phyloP scores from a whole-genome alignment of 2,113 vertebrate genomes.

The Atractosteus spatula region DNA sequence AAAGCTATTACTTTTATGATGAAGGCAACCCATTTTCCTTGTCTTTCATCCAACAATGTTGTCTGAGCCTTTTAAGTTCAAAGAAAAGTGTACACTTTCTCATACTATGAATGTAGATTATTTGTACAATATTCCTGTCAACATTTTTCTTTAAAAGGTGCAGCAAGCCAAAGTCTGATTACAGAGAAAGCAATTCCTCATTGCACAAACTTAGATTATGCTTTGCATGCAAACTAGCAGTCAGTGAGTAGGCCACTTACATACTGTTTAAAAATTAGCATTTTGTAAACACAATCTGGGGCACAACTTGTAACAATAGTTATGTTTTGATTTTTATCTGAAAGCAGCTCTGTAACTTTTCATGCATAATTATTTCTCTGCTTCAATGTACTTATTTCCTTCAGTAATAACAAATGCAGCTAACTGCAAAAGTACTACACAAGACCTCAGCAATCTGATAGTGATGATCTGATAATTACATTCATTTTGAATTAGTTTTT shows the following conservation, averaged over 20 bases:
- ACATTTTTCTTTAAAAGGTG: too few relatives aligned
- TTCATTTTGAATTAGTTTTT: too few relatives aligned
- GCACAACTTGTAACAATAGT: background rate
- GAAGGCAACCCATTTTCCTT: too few relatives aligned
- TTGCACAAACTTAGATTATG: background rate
- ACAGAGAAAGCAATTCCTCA: background rate
- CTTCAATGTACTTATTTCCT: background rate
- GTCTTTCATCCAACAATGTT: too few relatives aligned
- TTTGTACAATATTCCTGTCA: background rate
- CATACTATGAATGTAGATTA: background rate
- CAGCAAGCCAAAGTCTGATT: slow-evolving; percentile 1
- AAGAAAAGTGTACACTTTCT: too few relatives aligned
- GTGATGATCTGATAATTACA: too few relatives aligned
- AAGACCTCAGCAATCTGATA: too few relatives aligned
- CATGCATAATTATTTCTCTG: background rate
- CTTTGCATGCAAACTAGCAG: slow-evolving; percentile 7
- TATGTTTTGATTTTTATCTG: slow-evolving; percentile 1
- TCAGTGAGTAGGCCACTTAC: background rate
- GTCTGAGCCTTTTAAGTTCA: too few relatives aligned
- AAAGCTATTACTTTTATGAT: too few relatives aligned
- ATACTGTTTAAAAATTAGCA: background rate
- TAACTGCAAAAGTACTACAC: too few relatives aligned
- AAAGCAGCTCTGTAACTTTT: slow-evolving; percentile 2
- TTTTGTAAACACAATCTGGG: slow-evolving; percentile 5
- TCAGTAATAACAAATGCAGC: background rate